Evolutionary conservation across 2,113 vertebrate species (phyloP).

Genomic region (Panthera leo): DNA sequence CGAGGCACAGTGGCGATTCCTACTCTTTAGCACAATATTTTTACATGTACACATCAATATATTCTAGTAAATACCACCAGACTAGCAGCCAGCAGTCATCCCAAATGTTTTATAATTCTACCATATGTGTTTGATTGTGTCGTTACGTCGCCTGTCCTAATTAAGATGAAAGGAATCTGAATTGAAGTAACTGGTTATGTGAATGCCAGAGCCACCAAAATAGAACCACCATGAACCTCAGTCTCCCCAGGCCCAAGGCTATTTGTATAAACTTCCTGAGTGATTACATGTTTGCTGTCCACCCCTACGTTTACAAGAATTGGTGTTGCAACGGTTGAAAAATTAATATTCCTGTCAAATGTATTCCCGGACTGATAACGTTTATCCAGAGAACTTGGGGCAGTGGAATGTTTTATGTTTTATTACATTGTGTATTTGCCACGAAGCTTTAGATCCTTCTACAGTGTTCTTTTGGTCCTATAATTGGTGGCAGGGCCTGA

Average conservation of each 20-base stretch:
- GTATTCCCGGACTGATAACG: not conserved
- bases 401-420: not conserved
- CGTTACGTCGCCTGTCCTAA: not conserved
- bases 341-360: not conserved
- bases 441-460: not conserved
- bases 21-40: slow-evolving; percentile 16
- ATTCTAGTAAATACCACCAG: slow-evolving; percentile 29
- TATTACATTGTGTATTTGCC: slow-evolving; percentile 15
- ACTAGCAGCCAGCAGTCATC: slow-evolving; percentile 21
- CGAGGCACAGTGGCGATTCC: not conserved
- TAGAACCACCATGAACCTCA: rapidly evolving
- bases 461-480: not conserved
- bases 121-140: slow-evolving; percentile 42
- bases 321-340: not conserved
- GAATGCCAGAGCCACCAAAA: not conserved
- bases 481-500: not conserved
- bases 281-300: not conserved
- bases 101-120: slow-evolving; percentile 24
- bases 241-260: not conserved
- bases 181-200: not conserved
- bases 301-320: not conserved
- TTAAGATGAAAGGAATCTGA: not conserved
- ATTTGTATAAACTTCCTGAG: rapidly evolving
- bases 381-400: not conserved
- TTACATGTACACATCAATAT: slow-evolving; percentile 9